phyloP scores from a whole-genome alignment of 2,888 invertebrate genomes.

The Lottia gigantea region DNA sequence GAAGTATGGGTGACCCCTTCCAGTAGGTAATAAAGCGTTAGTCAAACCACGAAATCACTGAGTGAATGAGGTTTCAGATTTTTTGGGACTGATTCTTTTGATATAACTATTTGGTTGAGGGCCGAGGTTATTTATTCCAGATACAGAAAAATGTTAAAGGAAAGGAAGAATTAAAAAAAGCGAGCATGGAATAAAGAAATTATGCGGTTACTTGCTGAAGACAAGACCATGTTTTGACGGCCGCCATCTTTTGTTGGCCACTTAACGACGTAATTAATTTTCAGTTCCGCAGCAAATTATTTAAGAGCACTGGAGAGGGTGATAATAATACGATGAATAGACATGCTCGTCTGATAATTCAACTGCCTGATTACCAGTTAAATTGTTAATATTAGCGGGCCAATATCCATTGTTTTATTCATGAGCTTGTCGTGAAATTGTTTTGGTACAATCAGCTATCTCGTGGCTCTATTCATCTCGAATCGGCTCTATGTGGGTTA shows the following conservation, averaged over 20 bases:
- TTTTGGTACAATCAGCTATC: neutral
- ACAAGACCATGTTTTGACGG: neutral
- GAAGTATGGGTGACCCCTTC: too few species aligned
- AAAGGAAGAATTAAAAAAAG: neutral
- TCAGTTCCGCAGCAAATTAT: constrained; percentile 2
- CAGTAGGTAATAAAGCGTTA: too few species aligned
- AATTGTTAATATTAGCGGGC: neutral
- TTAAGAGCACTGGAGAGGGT: neutral
- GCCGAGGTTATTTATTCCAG: too few species aligned
- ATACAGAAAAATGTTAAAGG: neutral
- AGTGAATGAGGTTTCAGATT: too few species aligned
- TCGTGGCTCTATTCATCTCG: too few species aligned
- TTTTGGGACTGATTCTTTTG: too few species aligned
- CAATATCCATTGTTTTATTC: neutral
- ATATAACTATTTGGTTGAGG: too few species aligned
- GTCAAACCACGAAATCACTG: too few species aligned
- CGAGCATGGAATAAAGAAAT: neutral
- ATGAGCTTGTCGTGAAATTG: neutral
- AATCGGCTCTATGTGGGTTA: too few species aligned
- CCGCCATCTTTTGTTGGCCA: constrained; percentile 1
- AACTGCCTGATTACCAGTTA: neutral
- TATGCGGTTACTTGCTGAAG: neutral
- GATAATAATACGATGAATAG: constrained; percentile 5
- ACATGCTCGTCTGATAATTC: neutral
- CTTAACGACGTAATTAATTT: constrained; percentile 1